Evolutionary conservation across 1,140 invertebrate species (phyloP).

Genomic region (silkworm (Bombyx mori)): DNA sequence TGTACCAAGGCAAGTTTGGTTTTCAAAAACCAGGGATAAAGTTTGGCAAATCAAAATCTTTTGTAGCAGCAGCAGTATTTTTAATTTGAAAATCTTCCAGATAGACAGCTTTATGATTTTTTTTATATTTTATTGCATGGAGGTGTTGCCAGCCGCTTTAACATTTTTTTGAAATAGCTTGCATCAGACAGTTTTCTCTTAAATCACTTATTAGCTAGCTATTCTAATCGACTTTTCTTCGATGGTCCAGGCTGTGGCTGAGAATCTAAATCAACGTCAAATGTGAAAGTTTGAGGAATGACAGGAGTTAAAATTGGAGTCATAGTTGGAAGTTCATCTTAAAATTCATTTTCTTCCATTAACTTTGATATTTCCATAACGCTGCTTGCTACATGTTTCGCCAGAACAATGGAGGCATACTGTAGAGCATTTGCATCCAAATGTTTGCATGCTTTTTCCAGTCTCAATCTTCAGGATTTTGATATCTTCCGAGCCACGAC

Average conservation of each 20-base stretch:
- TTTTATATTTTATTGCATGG: too few species aligned
- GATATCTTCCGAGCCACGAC: slow-evolving; percentile 5
- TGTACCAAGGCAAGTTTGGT: too few species aligned
- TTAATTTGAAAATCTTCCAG: too few species aligned
- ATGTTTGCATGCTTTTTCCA: slow-evolving; percentile 7
- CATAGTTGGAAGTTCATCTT: slow-evolving; percentile 4
- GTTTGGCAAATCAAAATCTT: too few species aligned
- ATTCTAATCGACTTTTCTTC: slow-evolving; percentile 4
- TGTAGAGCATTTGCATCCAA: slow-evolving; percentile 7
- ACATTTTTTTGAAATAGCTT: too few species aligned
- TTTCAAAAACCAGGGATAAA: too few species aligned
- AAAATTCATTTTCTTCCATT: slow-evolving; percentile 6
- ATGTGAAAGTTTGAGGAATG: slow-evolving; percentile 5
- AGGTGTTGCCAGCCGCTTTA: too few species aligned
- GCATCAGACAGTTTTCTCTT: not conserved
- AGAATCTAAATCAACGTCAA: not conserved
- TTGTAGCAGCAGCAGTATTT: too few species aligned
- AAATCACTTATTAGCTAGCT: not conserved
- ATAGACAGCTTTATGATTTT: too few species aligned
- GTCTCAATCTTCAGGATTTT: slow-evolving; percentile 6
- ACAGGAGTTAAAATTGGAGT: slow-evolving; percentile 7
- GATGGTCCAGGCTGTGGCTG: slow-evolving; percentile 4
- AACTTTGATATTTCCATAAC: slow-evolving; percentile 6
- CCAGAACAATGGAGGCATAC: slow-evolving; percentile 4
- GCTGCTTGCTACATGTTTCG: slow-evolving; percentile 5